Conservation (phyloP, 2,797 vertebrate genomes). For the Odontamblyopus rebecca region DNA sequence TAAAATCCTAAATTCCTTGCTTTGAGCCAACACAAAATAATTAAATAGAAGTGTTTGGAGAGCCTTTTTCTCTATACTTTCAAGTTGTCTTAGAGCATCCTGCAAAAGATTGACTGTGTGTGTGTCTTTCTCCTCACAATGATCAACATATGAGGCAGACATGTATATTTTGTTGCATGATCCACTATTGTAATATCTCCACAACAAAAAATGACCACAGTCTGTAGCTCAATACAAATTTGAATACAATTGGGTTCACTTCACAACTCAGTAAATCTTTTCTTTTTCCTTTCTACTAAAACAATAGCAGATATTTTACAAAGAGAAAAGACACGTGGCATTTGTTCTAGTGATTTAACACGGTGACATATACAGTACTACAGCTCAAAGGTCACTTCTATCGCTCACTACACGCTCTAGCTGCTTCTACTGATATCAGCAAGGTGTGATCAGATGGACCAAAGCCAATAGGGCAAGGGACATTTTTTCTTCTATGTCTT, state of each 20-base stretch:
- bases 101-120: no score
- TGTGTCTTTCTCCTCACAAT: no score
- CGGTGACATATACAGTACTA: constrained; percentile 11
- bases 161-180: background rate
- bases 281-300: background rate
- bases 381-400: constrained; percentile 9
- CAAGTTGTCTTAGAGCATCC: no score
- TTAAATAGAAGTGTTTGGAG: no score
- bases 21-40: no score
- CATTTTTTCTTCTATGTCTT: background rate
- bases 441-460: constrained; percentile 62
- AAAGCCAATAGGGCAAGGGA: constrained; percentile 34
- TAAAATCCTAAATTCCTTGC: no score
- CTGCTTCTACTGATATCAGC: constrained; percentile 5
- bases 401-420: constrained; percentile 10
- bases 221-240: background rate
- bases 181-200: no score
- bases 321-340: background rate
- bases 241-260: background rate
- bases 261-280: background rate
- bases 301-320: constrained; percentile 9
- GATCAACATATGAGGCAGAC: no score
- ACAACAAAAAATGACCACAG: no score
- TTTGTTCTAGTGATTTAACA: constrained; percentile 6
- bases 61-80: no score